Base-by-base conservation (phyloP, 2,797 vertebrate genomes). In the Pseudomugil tenellus region DNA sequence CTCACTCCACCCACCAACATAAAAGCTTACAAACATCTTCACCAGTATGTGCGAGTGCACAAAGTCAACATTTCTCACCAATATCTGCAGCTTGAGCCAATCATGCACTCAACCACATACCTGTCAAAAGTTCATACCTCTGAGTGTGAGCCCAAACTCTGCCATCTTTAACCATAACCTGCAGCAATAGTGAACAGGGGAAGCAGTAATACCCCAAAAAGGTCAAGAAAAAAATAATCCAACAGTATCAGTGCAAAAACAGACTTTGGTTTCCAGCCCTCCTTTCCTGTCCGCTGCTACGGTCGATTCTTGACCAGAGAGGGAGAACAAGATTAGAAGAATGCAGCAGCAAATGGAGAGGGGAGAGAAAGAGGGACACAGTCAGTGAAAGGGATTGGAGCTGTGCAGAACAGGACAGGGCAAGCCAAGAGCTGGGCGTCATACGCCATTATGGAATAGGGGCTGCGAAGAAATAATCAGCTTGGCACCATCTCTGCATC, bases 51-150 rank as follows among this genome's bases (percentile, higher is more conserved):
- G 55, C 6, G 17, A 34, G 7, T 65, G 3, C 32, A 28, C 11
- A 41, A 61, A 67, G 46, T 29, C 2, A 8, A 21, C 7, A 52
- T 25, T 32, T 26, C 23, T 34, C 41, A 46, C 16, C 11, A 29
- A 17, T 6, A 26, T 46, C n/a, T 70, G 21, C 10, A 37, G 13
- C 37, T 39, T 11, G 16, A 34, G 58, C 64, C 39, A 11, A 43
- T 28, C 21, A 29, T 32, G 58, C 65, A 60, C 35, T n/a, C n/a
- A 72, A 51, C 19, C 57, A 65, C 41, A 72, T 57, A 72, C 70
- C 75, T 71, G 61, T 63, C 67, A 80, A 81, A 72, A 67, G 69
- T 80, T 85, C 91, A 79, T 93, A 94, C 93, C 93, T 93, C 91
- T 70, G 41, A 92, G 89, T 71, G 71, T 89, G 35, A 91, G 80